Evolutionary conservation across 2,888 invertebrate species (phyloP), one percentile per base, ranked within the genome.

Genomic region (Brenthis ino): DNA sequence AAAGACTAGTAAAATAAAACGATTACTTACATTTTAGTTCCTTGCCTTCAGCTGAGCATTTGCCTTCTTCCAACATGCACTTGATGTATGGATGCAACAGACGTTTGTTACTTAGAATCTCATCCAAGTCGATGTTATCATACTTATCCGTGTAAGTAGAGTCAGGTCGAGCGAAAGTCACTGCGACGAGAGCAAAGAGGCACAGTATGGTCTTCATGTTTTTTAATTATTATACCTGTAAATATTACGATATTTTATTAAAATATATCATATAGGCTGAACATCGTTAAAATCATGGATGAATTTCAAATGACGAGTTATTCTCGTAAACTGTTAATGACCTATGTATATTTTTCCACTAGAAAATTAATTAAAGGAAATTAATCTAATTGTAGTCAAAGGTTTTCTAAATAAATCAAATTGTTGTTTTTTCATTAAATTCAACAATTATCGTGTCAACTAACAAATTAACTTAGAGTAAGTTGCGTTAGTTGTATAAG

Each of bases 41-140:
- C 77, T 93, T 94, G 74, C 94, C 96, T 71, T 96, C 96, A 11
- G 95, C 88, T 0, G 96, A 95, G 82, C 96, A 96, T 65, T 79
- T 85, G 37, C 94, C 95, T 72, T 88, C 82, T 0, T 94, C 94
- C 72, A 96, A 86, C 54, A 96, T 82, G 77, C 97, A 97, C 55
- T 95, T 94, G 37, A 96, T 79, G 80, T 96, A 96, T 57, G 94
- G 94, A 37, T 89, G 85, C 13, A 96, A 85, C 48, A 97, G 86
- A 51, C 96, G 93, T 2, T 50, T 60, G 16, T 60, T 96, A 5
- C 68, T 75, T 3, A 97, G 82, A 75, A 96, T 94, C 76, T 95
- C 94, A 57, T 95, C 94, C 64, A 97, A 72, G 80, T 96, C 93
- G 53, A 96, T 84, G 76, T 67, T 80, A 79, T 96, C 96, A 77